Evolutionary conservation across 2,113 vertebrate genomes (phyloP), one percentile per base, ranked within the genome.

Genomic region (Diglossa brunneiventris): DNA sequence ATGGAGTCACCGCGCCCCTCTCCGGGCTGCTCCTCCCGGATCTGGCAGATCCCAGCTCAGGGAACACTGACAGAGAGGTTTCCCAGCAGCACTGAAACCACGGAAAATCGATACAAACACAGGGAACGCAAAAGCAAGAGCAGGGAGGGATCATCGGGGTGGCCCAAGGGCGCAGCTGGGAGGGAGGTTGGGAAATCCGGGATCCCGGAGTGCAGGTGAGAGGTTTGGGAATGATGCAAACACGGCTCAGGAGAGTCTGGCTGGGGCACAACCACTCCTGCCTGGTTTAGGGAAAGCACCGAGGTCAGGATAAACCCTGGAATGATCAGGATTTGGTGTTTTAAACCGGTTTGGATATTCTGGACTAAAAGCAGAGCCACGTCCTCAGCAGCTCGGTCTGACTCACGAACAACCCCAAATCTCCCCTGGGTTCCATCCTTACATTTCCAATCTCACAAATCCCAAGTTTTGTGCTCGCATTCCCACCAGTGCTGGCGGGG

Each of bases 51-150:
- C 55, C 78, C 62, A 2, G 35, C 1, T 4, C 11, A 11, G 6
- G 8, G 49, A 85, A 62, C 4, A 2, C 0, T 2, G 4, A 2
- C 18, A 33, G 41, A 2, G 4, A 33, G 20, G 15, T 30, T 37
- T 64, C 73, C 17, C 59, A 37, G 82, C 2, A 31, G 73, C 61
- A 2, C 35, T 1, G 2, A 24, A 12, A 42, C 11, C 15, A 2
- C 7, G 5, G 30, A 11, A 6, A 47, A 35, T 6, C 0, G 9
- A 30, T 8, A 24, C 17, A 22, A 88, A 63, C 4, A 2, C 20
- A 8, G 53, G n/a, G 49, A 18, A 35, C 4, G 0, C 14, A 0
- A 15, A 41, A 46, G n/a, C 37, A 4, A 0, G 3, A 58, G 53
- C 6, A 4, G 10, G 1, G 59, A 10, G 19, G 4, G 3, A 4